Conservation (phyloP, 2,113 vertebrate genomes). For the Oenanthe melanoleuca region DNA sequence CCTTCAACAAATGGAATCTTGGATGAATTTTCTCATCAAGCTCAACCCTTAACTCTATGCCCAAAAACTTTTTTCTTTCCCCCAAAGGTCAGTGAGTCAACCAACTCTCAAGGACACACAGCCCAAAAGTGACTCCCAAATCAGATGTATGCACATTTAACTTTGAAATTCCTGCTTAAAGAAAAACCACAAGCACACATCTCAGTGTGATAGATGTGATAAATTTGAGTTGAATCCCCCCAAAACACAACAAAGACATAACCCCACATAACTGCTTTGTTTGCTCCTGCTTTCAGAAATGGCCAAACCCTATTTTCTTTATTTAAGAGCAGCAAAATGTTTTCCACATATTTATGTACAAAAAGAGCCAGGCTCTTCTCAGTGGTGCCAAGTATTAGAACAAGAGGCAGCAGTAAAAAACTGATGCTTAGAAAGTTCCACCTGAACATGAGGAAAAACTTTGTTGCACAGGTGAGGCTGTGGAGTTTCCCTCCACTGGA, state of each 20-base stretch:
- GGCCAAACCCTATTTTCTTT: not conserved
- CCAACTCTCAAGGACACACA: not conserved
- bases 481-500: not conserved
- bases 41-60: not conserved
- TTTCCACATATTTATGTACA: not conserved
- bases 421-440: not conserved
- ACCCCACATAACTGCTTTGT: not conserved
- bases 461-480: not conserved
- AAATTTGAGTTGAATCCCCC: not conserved
- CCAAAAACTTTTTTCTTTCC: not conserved
- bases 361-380: not conserved
- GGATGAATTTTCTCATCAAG: not conserved
- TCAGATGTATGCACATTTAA: not conserved
- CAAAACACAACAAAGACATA: not conserved
- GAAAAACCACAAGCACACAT: not conserved
- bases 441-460: not conserved
- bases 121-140: not conserved
- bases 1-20: not conserved
- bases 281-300: not conserved
- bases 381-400: not conserved
- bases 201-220: not conserved
- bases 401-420: not conserved
- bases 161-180: not conserved
- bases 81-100: not conserved
- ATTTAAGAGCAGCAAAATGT: accelerated